These are phyloP conservation scores for Mus minutoides DNA, from an alignment of 2,797 vertebrate species.

Conservation along the genomic window DNA sequence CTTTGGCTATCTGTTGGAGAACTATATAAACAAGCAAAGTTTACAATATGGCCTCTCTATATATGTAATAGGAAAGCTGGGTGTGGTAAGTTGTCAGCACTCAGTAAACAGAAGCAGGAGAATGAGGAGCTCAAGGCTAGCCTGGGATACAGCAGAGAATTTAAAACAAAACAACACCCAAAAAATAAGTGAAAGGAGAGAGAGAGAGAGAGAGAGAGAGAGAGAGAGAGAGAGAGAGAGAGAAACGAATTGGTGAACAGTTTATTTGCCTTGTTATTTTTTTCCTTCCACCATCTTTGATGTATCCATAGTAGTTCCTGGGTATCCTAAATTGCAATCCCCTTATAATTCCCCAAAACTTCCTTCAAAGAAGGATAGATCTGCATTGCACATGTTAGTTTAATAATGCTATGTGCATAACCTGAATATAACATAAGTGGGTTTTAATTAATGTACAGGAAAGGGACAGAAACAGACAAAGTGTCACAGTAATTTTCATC, in stretches of 20 bases:
- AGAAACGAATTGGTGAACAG: neutral
- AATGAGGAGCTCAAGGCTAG: neutral
- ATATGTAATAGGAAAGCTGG: neutral
- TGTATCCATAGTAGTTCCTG: neutral
- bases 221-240: no score
- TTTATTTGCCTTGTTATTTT: neutral
- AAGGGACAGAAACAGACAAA: neutral
- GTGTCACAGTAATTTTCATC: neutral
- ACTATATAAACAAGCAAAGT: neutral
- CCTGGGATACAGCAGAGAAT: neutral
- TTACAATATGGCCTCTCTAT: neutral
- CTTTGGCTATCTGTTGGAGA: neutral
- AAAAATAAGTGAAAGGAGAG: neutral
- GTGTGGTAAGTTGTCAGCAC: neutral
- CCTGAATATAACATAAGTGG: no score
- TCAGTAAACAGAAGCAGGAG: neutral
- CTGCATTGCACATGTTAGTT: neutral
- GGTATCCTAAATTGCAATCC: neutral
- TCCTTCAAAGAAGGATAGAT: neutral
- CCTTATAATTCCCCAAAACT: neutral
- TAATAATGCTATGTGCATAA: neutral
- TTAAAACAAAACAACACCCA: neutral
- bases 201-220: no score
- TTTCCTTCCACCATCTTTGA: neutral
- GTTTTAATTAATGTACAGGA: neutral